Evolutionary conservation across 2,888 invertebrate species (phyloP).

Genomic region (Gisinianus flammeolus): DNA sequence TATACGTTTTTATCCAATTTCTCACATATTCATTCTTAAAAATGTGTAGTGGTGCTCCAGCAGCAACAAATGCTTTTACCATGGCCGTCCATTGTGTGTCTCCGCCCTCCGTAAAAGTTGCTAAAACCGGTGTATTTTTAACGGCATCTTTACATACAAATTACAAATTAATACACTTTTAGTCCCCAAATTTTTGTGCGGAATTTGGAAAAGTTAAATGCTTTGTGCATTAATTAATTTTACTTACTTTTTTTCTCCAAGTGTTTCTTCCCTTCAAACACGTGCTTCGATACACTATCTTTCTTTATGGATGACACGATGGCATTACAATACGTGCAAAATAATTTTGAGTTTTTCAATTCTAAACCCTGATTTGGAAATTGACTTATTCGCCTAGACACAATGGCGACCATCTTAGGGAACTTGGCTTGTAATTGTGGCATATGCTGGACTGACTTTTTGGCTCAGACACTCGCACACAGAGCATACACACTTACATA

Average conservation of each 20-base stretch:
- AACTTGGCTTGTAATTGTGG: no score
- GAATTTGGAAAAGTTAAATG: no score
- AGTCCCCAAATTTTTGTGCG: no score
- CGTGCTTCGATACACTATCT: neutral
- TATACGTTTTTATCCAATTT: neutral
- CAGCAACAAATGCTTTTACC: neutral
- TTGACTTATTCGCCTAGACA: neutral
- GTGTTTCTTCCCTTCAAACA: no score
- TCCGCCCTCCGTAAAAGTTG: neutral
- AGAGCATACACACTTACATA: no score
- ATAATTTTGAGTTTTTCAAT: neutral
- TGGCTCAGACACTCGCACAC: no score
- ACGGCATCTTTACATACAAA: no score
- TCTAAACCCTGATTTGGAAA: neutral
- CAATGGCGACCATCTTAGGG: neutral
- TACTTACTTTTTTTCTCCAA: neutral
- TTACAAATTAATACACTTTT: no score
- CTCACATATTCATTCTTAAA: neutral
- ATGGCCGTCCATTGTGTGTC: neutral
- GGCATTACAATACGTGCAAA: neutral
- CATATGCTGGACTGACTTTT: no score
- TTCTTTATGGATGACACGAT: neutral
- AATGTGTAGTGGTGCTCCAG: neutral
- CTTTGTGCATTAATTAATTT: no score
- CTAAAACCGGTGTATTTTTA: neutral